These are phyloP conservation scores for Steinernema carpocapsae DNA, from an alignment of 2,888 invertebrate species.

Conservation along the genomic window DNA sequence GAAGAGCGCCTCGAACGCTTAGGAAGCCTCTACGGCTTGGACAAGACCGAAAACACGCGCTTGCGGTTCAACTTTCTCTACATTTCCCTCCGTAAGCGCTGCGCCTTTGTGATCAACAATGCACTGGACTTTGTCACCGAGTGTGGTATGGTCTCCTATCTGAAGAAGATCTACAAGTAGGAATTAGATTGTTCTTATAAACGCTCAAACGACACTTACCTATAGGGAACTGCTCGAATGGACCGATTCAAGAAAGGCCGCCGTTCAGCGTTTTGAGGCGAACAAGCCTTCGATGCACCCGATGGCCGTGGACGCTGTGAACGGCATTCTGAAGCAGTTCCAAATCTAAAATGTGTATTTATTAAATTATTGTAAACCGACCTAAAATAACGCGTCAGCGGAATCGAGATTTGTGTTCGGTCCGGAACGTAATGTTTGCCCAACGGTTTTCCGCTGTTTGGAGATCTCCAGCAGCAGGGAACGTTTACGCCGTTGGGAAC, in stretches of 20 bases:
- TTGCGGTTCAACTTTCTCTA: conserved; percentile 76
- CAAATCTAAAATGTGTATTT: too few relatives aligned
- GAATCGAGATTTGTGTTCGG: too few relatives aligned
- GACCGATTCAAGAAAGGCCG: conserved; percentile 46
- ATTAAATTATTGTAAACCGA: too few relatives aligned
- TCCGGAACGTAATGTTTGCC: too few relatives aligned
- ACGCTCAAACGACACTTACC: not conserved
- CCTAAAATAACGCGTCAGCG: too few relatives aligned
- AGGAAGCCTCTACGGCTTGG: conserved; percentile 76
- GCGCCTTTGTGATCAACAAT: conserved; percentile 76
- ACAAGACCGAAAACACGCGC: conserved; percentile 75
- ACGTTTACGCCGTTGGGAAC: too few relatives aligned
- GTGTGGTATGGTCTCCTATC: conserved; percentile 88
- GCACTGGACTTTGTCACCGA: conserved; percentile 81
- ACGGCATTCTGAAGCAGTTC: too few relatives aligned
- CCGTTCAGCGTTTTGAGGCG: conserved; percentile 51
- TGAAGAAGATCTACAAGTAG: conserved; percentile 82
- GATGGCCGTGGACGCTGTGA: conserved; percentile 47
- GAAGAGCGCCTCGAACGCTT: conserved; percentile 72
- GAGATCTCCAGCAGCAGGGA: too few relatives aligned
- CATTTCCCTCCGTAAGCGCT: conserved; percentile 78
- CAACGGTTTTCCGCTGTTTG: too few relatives aligned
- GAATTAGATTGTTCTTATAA: conserved; percentile 2
- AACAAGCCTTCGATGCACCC: conserved; percentile 55
- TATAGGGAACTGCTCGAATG: conserved; percentile 54